These are phyloP conservation scores for Bubalus kerabau DNA, from an alignment of 2,113 vertebrate species.

Conservation along the genomic window DNA sequence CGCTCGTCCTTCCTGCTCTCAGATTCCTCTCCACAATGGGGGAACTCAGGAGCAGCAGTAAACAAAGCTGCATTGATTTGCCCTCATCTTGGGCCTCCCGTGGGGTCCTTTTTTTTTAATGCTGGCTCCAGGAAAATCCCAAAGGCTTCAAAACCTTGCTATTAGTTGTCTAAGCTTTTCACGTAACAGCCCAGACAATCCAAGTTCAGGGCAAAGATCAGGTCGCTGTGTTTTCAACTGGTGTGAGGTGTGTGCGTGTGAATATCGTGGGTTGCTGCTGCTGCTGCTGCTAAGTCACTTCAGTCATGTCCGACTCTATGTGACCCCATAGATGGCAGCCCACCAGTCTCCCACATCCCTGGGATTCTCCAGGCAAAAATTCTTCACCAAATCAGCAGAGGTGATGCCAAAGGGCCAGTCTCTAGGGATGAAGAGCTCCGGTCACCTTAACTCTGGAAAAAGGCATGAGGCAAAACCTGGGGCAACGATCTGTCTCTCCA, in stretches of 20 bases:
- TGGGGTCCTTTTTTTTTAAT: background rate
- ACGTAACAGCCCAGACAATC: background rate
- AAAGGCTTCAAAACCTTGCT: background rate
- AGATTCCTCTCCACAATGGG: background rate
- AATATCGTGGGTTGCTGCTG: too few relatives aligned
- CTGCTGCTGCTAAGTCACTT: too few relatives aligned
- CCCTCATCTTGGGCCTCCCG: background rate
- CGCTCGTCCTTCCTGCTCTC: background rate
- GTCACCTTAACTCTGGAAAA: background rate
- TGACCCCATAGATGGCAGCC: too few relatives aligned
- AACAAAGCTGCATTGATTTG: slow-evolving; percentile 45
- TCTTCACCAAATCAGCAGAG: too few relatives aligned
- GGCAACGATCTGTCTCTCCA: background rate
- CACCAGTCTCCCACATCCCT: too few relatives aligned
- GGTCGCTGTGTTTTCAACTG: background rate
- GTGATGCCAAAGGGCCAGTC: background rate
- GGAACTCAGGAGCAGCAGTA: background rate
- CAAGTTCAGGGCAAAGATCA: background rate
- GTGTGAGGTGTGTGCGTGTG: too few relatives aligned
- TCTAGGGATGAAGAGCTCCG: too few relatives aligned
- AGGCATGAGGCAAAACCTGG: background rate
- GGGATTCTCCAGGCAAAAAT: too few relatives aligned
- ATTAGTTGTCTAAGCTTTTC: background rate
- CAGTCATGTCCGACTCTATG: too few relatives aligned
- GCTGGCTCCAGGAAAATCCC: background rate